Evolutionary conservation across 2,797 vertebrate genomes (phyloP), one percentile per base, ranked within the genome.

Genomic region (Pseudochirops corinnae): DNA sequence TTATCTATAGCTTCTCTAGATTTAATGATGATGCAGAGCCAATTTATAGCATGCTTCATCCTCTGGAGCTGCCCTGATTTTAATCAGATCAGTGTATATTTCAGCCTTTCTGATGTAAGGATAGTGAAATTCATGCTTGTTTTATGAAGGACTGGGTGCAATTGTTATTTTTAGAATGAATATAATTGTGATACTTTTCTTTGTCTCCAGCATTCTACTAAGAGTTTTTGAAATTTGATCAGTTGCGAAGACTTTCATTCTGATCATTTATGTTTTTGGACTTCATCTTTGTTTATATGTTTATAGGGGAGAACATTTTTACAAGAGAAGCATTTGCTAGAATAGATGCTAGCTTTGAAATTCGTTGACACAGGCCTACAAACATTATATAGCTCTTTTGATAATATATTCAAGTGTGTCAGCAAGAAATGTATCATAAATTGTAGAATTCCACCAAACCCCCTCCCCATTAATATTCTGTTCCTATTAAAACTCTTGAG

Each of bases 21-120:
- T 91, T 96, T 96, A 94, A 82, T 74, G 74, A 90, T 55, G 46
- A 92, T 93, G 13, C 31, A n/a, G 90, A 92, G 39, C 29, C 29
- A 92, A 94, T 92, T 95, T 93, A 93, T 39, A 96, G 21, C 18
- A 74, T 93, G 31, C 4, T 95, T 96, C 95, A 93, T 96, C 26
- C 39, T 96, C 7, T 74, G 46, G 95, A 90, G 60, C 33, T 96
- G 94, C 95, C 18, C 57, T 97, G 12, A 90, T 50, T 90, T 93
- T 97, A 92, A 62, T 94, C 91, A 90, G 82, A 55, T 57, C 94
- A 46, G 62, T 90, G 55, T 50, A 16, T 91, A 46, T 97, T 97
- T 95, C 92, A 90, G 39, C 90, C 55, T 98, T 97, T 94, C 55
- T 55, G 56, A 93, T 94, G 90, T 74, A 95, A 95, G 92, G 60